These are phyloP conservation scores for Cyanoramphus novaezelandiae DNA, from an alignment of 2,113 vertebrate species.

Conservation along the genomic window DNA sequence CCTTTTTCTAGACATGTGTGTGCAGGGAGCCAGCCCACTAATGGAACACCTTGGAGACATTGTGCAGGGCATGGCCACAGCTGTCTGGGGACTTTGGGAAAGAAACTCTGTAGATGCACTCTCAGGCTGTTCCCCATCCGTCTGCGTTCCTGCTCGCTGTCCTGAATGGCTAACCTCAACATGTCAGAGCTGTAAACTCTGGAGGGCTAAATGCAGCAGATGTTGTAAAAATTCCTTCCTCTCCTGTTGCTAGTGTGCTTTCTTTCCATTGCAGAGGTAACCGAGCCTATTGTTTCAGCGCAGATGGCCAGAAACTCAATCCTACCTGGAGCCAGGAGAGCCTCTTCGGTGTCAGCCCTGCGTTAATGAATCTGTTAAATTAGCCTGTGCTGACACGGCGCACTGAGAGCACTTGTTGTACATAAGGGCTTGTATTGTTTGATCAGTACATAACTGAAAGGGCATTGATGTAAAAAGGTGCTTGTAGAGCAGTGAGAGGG, in stretches of 20 bases:
- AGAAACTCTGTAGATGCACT: background rate
- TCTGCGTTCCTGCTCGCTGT: background rate
- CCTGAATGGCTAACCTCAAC: constrained; percentile 3
- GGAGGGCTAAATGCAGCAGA: constrained; percentile 33
- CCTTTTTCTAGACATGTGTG: background rate
- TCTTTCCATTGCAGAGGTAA: constrained; percentile 18
- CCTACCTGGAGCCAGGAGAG: constrained; percentile 51
- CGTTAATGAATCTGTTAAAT: constrained; percentile 75
- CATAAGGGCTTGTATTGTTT: constrained; percentile 69
- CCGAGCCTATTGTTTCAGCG: constrained; percentile 31
- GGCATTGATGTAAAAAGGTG: constrained; percentile 58
- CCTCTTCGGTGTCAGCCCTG: constrained; percentile 59
- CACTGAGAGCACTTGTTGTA: constrained; percentile 67
- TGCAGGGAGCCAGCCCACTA: background rate
- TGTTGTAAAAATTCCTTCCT: constrained; percentile 52
- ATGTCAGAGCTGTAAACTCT: constrained; percentile 45
- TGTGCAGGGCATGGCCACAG: constrained; percentile 33
- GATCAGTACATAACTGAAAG: constrained; percentile 58
- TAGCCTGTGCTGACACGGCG: constrained; percentile 66
- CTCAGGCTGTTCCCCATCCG: background rate
- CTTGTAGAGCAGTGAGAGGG: constrained; percentile 32
- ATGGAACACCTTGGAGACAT: constrained; percentile 53
- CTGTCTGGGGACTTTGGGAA: constrained; percentile 9
- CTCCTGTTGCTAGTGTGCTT: background rate
- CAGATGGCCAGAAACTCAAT: constrained; percentile 69